Percentiles rank a stretch among this genome's conserved stretches.
Evolutionary conservation across 2,113 vertebrate species (phyloP).

Genomic region (Sardina pilchardus): DNA sequence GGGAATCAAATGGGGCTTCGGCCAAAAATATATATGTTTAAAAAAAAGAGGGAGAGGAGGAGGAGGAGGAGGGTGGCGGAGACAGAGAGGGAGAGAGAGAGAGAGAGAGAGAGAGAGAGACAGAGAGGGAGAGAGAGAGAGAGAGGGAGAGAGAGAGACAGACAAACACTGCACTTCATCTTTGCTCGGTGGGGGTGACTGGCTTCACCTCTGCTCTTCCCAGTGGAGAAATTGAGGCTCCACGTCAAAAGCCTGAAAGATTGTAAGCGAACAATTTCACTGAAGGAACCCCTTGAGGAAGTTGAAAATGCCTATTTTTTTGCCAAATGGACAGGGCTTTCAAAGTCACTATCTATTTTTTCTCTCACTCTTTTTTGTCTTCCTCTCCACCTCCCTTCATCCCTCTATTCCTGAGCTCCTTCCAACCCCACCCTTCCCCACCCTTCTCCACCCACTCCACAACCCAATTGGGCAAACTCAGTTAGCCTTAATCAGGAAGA

Average conservation of each 20-base stretch:
- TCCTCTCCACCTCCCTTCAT: background rate
- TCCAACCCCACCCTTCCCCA: background rate
- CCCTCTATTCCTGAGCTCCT: background rate
- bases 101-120: constrained; percentile 16
- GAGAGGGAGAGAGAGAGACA: constrained; percentile 12
- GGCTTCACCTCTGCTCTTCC: background rate
- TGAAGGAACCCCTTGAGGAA: constrained; percentile 27
- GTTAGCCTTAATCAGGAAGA: constrained; percentile 18
- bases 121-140: background rate
- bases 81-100: background rate
- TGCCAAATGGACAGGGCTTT: constrained; percentile 29
- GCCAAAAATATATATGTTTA: constrained; percentile 39
- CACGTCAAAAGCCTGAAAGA: constrained; percentile 18
- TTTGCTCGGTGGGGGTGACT: background rate
- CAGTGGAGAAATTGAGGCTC: constrained; percentile 3
- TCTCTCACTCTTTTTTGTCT: background rate
- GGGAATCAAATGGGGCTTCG: constrained; percentile 11
- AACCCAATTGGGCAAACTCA: background rate
- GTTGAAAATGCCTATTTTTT: constrained; percentile 32
- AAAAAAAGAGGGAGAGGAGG: constrained; percentile 15
- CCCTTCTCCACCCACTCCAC: background rate
- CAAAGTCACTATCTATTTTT: constrained; percentile 1
- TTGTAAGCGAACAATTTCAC: constrained; percentile 31
- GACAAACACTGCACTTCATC: constrained; percentile 20
- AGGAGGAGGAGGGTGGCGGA: background rate